Evolutionary conservation across 2,888 invertebrate species (phyloP), one percentile per base, ranked within the genome.

Genomic region (Spodoptera picta): DNA sequence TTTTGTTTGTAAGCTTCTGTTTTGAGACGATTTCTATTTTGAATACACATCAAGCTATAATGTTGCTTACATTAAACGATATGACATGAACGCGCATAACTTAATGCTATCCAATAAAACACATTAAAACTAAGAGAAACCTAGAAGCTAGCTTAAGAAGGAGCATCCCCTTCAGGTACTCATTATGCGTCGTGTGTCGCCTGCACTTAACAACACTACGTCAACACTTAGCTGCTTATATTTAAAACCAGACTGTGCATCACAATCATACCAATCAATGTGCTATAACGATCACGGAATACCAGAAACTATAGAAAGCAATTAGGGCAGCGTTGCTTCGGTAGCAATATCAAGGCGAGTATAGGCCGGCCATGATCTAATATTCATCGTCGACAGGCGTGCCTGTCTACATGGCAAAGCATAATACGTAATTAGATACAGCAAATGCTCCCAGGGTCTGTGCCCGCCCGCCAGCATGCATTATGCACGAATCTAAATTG

Each of bases 371-470:
- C 81, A 80, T 88, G 90, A 92, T 93, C 92, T 92, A 92, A 93
- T 92, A 93, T 93, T 92, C 93, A 93, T 92, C 90, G 90, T 86
- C 86, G 88, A 86, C 88, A 89, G 91, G 86, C 90, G 85, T 84
- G 88, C 85, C 87, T 82, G 90, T 89, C 90, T 92, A 90, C 90
- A 90, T 89, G 87, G 90, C 88, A 89, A 90, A 90, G 92, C 91
- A 90, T 92, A 91, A 93, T 93, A 90, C 91, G 91, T 93, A 92
- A 94, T 93, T 92, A 94, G 92, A 93, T 92, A 90, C 92, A 88
- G 90, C 90, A 89, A 91, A 92, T 91, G 92, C 90, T 90, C 88
- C 79, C 86, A 82, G 86, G 88, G 84, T 83, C 86, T 83, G 84
- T 80, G 82, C 83, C 79, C 84, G 83, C 71, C 82, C 85, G 83